A percentile compares a stretch with the other conserved stretches of the same genome.
Evolutionary conservation across 1,140 invertebrate genomes (phyloP).

Genomic region (Bathynomus jamesi): DNA sequence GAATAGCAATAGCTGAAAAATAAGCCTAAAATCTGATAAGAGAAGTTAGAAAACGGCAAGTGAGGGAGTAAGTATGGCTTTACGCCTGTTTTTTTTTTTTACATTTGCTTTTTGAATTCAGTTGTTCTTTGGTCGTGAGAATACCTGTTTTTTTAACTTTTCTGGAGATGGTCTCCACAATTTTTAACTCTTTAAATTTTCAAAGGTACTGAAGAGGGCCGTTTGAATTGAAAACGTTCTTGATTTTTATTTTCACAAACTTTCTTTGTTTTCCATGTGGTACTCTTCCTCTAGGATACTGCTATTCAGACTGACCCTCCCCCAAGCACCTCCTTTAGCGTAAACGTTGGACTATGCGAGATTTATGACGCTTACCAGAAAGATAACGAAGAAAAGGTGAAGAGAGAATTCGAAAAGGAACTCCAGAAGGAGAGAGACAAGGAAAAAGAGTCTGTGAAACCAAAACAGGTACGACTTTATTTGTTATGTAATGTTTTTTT

Average conservation of each 20-base stretch:
- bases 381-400: constrained; percentile 3
- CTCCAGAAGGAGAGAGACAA: constrained; percentile 8
- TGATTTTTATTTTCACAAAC: not conserved
- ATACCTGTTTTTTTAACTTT: no score
- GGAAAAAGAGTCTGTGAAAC: constrained; percentile 1
- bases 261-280: not conserved
- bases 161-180: no score
- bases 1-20: no score
- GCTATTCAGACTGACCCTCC: constrained; percentile 17
- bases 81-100: no score
- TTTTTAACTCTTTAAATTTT: no score
- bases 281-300: not conserved
- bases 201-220: no score
- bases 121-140: no score
- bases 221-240: not conserved
- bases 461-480: not conserved
- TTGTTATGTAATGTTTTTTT: no score
- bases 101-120: no score
- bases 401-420: not conserved
- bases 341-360: constrained; percentile 7
- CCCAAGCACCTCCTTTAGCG: constrained; percentile 12
- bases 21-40: no score
- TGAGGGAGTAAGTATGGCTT: no score
- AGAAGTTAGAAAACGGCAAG: no score
- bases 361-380: constrained; percentile 19